Evolutionary conservation across 1,140 invertebrate genomes (phyloP), one percentile per base, ranked within the genome.

Genomic region (Steinernema khuongi): DNA sequence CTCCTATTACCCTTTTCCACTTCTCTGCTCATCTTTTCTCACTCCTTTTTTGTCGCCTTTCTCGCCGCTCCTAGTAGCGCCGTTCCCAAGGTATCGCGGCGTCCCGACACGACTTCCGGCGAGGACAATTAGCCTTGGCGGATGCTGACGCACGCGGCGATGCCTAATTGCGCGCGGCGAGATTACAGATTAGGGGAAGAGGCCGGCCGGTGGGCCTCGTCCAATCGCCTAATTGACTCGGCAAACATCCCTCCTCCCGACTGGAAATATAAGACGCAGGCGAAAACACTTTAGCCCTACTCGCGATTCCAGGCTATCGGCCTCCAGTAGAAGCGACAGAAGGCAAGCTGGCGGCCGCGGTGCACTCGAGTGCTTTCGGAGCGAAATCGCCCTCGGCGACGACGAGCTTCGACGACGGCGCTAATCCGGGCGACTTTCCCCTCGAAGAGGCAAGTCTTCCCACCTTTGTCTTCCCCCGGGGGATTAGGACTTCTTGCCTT

Each of bases 401-500:
- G 14, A 7, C 7, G 50, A 60, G 50, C 50, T 60, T 60, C 50
- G 50, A 60, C 50, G 50, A 60, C 11, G 50, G 11, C 50, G 50
- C 50, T 60, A 60, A 60, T 60, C 50, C 50, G 7, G 4, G 4
- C 14, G 50, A 60, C 11, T 60, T 60, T 26, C 19, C 50, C 14
- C 14, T 60, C 50, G 50, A 60, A 60, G 50, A 60, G 50, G 50
- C 50, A 60, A 60, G 50, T 60, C 22, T 60, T 41, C 36, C 7
- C 36, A 14, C n/a, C n/a, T n/a, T n/a, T n/a, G n/a, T n/a, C 14
- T 11, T 14, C 7, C 22, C 22, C 50, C 11, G 2, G 7, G 50
- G 50, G 50, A 60, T 60, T 60, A 60, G 36, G 36, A 60, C 22
- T 11, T 60, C 22, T 14, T 22, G 50, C 50, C 50, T 60, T 22